Conservation (phyloP, 2,888 invertebrate genomes). For the Lamproptera curius region DNA sequence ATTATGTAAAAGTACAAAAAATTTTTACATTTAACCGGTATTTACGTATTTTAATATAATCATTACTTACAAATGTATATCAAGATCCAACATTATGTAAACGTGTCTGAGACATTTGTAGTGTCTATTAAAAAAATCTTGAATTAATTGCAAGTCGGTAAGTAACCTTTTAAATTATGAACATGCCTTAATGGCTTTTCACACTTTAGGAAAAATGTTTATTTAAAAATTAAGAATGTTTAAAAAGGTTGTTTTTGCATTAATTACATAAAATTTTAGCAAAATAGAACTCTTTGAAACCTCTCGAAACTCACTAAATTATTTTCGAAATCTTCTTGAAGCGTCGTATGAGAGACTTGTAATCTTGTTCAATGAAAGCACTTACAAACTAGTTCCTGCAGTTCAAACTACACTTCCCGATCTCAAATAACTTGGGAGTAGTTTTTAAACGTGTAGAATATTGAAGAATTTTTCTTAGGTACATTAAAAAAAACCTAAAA, state of each 20-base stretch:
- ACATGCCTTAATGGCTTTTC: not conserved
- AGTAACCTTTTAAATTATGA: no score
- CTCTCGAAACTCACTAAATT: slow-evolving; percentile 2
- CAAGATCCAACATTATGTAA: no score
- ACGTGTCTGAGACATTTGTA: no score
- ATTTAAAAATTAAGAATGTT: not conserved
- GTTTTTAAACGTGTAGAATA: slow-evolving; percentile 35
- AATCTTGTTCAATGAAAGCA: slow-evolving; percentile 28
- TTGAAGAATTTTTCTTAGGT: slow-evolving; percentile 30
- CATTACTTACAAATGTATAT: no score
- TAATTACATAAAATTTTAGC: no score
- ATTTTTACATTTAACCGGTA: no score
- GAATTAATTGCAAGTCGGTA: no score
- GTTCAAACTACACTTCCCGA: slow-evolving; percentile 25
- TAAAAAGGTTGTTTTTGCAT: not conserved
- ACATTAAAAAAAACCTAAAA: no score
- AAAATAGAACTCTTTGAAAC: not conserved
- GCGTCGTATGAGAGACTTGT: slow-evolving; percentile 15
- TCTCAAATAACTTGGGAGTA: slow-evolving; percentile 32
- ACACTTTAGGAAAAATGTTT: not conserved
- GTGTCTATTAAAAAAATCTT: no score
- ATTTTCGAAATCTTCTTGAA: slow-evolving; percentile 2
- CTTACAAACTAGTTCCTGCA: slow-evolving; percentile 26
- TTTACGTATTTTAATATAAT: no score
- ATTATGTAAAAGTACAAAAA: no score